phyloP scores from a whole-genome alignment of 2,113 vertebrate species.

The Rhinolophus sinicus region DNA sequence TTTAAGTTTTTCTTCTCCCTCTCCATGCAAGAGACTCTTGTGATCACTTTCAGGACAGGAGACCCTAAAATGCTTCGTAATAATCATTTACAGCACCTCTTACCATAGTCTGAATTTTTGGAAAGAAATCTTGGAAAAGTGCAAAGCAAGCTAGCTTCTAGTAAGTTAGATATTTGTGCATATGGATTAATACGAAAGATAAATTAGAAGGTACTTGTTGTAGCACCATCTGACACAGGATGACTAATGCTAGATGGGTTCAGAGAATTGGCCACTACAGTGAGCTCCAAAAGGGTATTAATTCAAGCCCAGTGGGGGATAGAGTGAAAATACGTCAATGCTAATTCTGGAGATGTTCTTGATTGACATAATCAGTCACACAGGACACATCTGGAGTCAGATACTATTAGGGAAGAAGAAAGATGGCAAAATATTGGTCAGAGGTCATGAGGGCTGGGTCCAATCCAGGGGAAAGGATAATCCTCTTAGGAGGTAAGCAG shows the following conservation, averaged over 20 bases:
- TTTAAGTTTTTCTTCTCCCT: neutral
- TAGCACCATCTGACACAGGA: neutral
- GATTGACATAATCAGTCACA: neutral
- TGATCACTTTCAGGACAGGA: neutral
- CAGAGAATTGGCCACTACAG: neutral
- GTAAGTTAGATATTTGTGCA: neutral
- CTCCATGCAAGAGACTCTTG: neutral
- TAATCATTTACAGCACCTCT: neutral
- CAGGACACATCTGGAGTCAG: neutral
- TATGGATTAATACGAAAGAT: neutral
- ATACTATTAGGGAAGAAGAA: neutral
- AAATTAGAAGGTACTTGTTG: neutral
- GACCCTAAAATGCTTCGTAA: neutral
- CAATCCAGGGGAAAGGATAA: neutral
- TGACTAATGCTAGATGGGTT: neutral
- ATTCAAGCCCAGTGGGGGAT: neutral
- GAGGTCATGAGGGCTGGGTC: neutral
- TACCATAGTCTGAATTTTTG: neutral
- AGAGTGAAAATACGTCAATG: neutral
- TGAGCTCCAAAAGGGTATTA: neutral
- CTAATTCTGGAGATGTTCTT: constrained; percentile 2
- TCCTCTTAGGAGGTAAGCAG: neutral
- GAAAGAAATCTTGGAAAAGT: neutral
- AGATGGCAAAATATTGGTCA: neutral
- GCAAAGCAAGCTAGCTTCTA: neutral